phyloP scores from a whole-genome alignment of 2,888 invertebrate genomes.

The Orchesella flavescens region DNA sequence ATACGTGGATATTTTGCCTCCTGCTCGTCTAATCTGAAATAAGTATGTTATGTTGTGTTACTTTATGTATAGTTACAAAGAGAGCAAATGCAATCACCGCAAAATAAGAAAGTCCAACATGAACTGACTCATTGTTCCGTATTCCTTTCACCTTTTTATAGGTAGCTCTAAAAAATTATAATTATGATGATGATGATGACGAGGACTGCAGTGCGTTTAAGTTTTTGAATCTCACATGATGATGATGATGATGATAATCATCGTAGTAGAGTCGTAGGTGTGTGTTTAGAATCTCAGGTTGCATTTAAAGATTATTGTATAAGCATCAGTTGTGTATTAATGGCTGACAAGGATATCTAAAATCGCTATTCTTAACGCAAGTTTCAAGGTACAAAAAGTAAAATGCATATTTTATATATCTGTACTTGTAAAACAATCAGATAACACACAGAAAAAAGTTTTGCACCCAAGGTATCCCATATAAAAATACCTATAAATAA shows the following conservation, averaged over 20 bases:
- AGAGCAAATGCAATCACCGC: conserved; percentile 59
- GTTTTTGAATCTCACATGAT: conserved; percentile 14
- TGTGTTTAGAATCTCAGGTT: not conserved
- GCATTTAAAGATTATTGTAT: not conserved
- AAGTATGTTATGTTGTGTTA: conserved; percentile 2
- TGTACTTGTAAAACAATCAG: not conserved
- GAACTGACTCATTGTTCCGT: conserved; percentile 70
- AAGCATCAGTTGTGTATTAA: not conserved
- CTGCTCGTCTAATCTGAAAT: not conserved
- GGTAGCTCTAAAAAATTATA: conserved; percentile 54
- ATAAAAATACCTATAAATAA: not conserved
- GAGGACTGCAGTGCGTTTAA: not conserved
- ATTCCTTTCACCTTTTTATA: conserved; percentile 71
- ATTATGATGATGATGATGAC: conserved; percentile 38
- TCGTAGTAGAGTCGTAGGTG: not conserved
- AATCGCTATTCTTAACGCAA: not conserved
- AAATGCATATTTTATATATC: not conserved
- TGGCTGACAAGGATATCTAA: not conserved
- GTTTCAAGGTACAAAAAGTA: not conserved
- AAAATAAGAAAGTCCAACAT: conserved; percentile 70
- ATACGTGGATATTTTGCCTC: too few relatives aligned
- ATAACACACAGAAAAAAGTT: not conserved
- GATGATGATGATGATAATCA: not conserved
- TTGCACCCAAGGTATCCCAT: conserved; percentile 8
- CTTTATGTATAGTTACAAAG: conserved; percentile 3